Evolutionary conservation across 2,888 invertebrate species (phyloP).

Genomic region (Villa cingulata): DNA sequence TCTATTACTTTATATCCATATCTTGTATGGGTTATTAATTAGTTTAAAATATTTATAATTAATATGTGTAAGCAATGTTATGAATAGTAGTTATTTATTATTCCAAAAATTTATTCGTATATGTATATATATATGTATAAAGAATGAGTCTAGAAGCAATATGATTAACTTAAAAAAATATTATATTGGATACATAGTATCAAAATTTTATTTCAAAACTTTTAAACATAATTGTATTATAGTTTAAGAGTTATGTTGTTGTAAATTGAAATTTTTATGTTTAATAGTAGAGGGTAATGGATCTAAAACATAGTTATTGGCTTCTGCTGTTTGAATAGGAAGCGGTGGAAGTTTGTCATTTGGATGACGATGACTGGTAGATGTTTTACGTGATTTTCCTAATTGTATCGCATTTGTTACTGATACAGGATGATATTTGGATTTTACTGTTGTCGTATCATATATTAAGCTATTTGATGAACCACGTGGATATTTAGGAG

Average conservation of each 20-base stretch:
- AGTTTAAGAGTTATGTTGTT: neutral
- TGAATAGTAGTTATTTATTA: no score
- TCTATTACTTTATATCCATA: no score
- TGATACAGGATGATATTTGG: constrained; percentile 50
- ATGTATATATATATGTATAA: no score
- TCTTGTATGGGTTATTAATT: no score
- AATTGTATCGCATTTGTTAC: constrained; percentile 47
- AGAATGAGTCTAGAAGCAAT: no score
- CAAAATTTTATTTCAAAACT: no score
- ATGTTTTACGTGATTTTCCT: constrained; percentile 44
- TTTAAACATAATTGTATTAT: no score
- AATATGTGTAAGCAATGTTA: no score
- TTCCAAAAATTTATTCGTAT: no score
- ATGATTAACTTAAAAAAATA: no score
- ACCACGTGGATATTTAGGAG: constrained; percentile 49
- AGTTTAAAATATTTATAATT: no score
- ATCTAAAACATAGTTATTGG: constrained; percentile 54
- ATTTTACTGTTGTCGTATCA: constrained; percentile 18
- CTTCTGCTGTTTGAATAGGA: constrained; percentile 46
- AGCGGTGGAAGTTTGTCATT: constrained; percentile 62
- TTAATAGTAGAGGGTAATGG: constrained; percentile 29
- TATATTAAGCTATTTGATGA: constrained; percentile 5
- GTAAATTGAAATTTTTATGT: constrained; percentile 27
- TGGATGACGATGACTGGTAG: constrained; percentile 55
- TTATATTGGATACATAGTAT: no score